Conservation (phyloP, 2,113 vertebrate genomes). For the Phainopepla nitens region DNA sequence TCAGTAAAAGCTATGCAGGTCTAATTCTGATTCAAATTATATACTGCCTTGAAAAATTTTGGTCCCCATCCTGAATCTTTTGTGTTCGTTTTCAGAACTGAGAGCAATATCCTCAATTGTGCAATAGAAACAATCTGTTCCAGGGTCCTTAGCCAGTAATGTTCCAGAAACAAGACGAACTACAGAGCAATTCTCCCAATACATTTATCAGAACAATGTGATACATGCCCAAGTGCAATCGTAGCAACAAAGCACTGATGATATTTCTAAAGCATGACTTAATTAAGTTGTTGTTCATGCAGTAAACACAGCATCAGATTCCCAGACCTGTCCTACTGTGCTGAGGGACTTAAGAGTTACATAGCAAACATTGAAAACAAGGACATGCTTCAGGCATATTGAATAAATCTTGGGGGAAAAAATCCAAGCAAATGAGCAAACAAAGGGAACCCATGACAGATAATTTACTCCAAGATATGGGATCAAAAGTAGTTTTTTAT, state of each 20-base stretch:
- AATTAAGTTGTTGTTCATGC: slow-evolving; percentile 75
- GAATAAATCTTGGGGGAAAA: not conserved
- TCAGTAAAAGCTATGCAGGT: not conserved
- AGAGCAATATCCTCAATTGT: not conserved
- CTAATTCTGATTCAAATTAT: slow-evolving; percentile 3
- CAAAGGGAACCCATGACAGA: not conserved
- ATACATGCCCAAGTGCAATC: slow-evolving; percentile 61
- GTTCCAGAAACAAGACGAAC: slow-evolving; percentile 63
- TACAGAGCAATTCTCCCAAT: slow-evolving; percentile 68
- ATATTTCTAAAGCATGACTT: slow-evolving; percentile 69
- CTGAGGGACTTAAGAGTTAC: slow-evolving; percentile 41
- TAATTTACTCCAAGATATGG: not conserved
- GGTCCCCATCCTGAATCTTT: not conserved
- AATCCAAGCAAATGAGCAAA: not conserved
- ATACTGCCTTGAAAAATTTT: not conserved
- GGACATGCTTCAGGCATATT: not conserved
- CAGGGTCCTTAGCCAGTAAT: slow-evolving; percentile 52
- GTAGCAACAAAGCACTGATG: slow-evolving; percentile 63
- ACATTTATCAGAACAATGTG: slow-evolving; percentile 69
- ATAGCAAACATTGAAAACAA: slow-evolving; percentile 37
- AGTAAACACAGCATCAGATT: slow-evolving; percentile 67
- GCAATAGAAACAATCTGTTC: slow-evolving; percentile 50
- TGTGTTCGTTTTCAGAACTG: not conserved
- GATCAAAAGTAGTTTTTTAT: not conserved
- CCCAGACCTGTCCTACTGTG: slow-evolving; percentile 44